These are phyloP conservation scores for Apodemia hepburni DNA, from an alignment of 2,888 invertebrate genomes.

Conservation along the genomic window DNA sequence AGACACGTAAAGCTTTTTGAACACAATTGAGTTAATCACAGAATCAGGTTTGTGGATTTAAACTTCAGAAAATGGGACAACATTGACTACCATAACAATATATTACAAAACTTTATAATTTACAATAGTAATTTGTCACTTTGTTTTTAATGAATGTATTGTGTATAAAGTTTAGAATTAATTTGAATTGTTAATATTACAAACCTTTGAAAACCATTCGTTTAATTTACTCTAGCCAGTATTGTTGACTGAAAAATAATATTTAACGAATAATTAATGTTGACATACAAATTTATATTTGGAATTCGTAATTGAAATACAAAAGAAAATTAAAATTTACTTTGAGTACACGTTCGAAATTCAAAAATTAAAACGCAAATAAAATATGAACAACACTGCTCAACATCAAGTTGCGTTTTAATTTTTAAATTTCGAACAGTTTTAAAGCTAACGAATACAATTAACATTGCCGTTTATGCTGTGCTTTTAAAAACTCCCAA, in stretches of 20 bases:
- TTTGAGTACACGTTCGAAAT: neutral
- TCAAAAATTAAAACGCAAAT: neutral
- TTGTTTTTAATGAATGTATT: neutral
- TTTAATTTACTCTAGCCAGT: neutral
- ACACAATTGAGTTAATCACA: too few species aligned
- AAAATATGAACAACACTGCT: neutral
- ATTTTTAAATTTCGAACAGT: neutral
- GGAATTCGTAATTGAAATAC: constrained; percentile 3
- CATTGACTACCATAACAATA: neutral
- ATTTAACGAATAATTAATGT: neutral
- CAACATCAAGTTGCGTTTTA: neutral
- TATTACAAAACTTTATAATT: neutral
- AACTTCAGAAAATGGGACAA: too few species aligned
- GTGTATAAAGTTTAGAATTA: neutral
- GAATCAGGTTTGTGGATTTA: too few species aligned
- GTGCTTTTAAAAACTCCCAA: neutral
- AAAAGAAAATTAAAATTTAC: neutral
- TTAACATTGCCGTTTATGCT: neutral
- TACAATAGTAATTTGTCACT: neutral
- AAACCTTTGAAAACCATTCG: constrained; percentile 3
- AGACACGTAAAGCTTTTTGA: too few species aligned
- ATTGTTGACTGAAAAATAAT: neutral
- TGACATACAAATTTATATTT: neutral
- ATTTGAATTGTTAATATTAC: neutral
- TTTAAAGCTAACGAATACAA: constrained; percentile 6